These are phyloP conservation scores for Gallinago stenura DNA, from an alignment of 2,797 vertebrate species.

Conservation along the genomic window DNA sequence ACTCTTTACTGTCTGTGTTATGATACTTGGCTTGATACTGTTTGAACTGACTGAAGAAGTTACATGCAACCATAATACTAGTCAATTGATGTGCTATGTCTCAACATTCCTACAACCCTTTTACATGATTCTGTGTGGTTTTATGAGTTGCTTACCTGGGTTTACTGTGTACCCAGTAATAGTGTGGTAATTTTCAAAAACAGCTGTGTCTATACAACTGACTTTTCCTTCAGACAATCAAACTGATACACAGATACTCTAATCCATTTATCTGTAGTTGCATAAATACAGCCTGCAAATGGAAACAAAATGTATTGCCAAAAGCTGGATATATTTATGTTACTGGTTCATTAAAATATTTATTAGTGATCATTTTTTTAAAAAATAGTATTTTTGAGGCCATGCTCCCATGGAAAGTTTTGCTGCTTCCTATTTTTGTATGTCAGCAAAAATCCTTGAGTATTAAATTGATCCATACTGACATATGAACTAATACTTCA, in stretches of 20 bases:
- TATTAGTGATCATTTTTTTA: neutral
- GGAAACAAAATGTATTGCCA: neutral
- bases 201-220: neutral
- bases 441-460: neutral
- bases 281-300: neutral
- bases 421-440: neutral
- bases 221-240: neutral
- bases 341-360: neutral
- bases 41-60: neutral
- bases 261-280: neutral
- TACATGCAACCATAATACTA: neutral
- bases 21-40: neutral
- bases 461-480: neutral
- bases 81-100: neutral
- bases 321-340: neutral
- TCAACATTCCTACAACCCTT: neutral
- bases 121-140: neutral
- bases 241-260: neutral
- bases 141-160: neutral
- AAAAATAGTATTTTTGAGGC: neutral
- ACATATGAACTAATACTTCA: neutral
- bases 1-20: neutral
- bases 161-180: neutral
- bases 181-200: neutral
- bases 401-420: neutral